Evolutionary conservation across 2,888 invertebrate species (phyloP).

Genomic region (Bugulina stolonifera): DNA sequence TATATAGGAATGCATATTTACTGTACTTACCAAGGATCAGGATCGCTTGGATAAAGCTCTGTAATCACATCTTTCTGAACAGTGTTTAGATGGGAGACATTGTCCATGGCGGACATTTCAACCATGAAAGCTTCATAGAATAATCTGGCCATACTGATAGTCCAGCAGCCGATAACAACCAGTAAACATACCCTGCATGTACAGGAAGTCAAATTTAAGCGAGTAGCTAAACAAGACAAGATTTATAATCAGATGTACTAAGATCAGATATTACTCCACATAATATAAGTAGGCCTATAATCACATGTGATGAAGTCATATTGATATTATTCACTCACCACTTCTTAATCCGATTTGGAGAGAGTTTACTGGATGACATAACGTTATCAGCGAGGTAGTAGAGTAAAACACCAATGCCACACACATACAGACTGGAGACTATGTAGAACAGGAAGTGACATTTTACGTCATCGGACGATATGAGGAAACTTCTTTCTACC

Average conservation of each 20-base stretch:
- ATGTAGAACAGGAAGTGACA: slow-evolving; percentile 30
- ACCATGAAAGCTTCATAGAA: slow-evolving; percentile 37
- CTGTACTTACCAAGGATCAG: no score
- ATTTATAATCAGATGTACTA: no score
- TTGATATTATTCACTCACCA: no score
- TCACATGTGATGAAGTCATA: no score
- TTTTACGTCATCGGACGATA: not conserved
- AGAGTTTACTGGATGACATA: slow-evolving; percentile 43
- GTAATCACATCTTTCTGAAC: not conserved
- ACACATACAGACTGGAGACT: slow-evolving; percentile 32
- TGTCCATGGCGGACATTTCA: slow-evolving; percentile 37
- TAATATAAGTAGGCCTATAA: no score
- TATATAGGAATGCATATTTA: no score
- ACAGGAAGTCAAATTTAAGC: no score
- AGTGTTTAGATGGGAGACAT: slow-evolving; percentile 34
- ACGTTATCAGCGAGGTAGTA: slow-evolving; percentile 48
- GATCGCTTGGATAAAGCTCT: no score
- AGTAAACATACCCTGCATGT: slow-evolving; percentile 41
- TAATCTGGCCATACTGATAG: slow-evolving; percentile 35
- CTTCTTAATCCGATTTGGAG: slow-evolving; percentile 44
- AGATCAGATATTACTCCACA: no score
- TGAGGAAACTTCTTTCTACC: not conserved
- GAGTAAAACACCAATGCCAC: slow-evolving; percentile 36
- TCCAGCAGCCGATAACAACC: slow-evolving; percentile 42
- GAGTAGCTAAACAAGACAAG: no score